phyloP scores from a whole-genome alignment of 35 echinoderm and acorn worm species.

The Ophioderma brevispina region DNA sequence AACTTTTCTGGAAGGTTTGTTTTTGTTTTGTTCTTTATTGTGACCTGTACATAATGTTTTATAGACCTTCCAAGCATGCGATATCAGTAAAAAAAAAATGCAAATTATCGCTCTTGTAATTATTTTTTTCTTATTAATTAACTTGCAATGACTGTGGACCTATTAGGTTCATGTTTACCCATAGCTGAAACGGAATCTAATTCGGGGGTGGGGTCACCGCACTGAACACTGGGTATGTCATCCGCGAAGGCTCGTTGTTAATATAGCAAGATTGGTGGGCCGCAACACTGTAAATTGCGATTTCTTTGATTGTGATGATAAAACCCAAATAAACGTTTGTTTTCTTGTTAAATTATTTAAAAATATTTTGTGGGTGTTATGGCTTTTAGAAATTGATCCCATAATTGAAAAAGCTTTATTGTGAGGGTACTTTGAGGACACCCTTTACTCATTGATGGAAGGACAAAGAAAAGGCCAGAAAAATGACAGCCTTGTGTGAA shows the following conservation, averaged over 20 bases:
- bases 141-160: too few species aligned
- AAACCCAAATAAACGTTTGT: not conserved
- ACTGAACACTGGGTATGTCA: slow-evolving; percentile 25
- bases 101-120: too few species aligned
- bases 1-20: too few species aligned
- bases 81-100: too few species aligned
- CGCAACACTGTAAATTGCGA: not conserved
- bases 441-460: too few species aligned
- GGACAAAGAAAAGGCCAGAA: not conserved
- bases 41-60: too few species aligned
- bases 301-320: not conserved
- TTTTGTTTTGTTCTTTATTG: too few species aligned
- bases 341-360: not conserved
- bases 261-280: not conserved
- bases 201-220: slow-evolving; percentile 51
- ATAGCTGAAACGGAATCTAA: not conserved
- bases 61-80: too few species aligned
- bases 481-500: slow-evolving; percentile 2
- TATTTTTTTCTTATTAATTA: too few species aligned
- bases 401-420: not conserved
- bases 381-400: too few species aligned
- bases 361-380: not conserved
- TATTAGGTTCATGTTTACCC: not conserved
- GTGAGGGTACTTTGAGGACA: not conserved
- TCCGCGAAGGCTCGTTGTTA: not conserved